Base-by-base conservation (phyloP, 2,113 vertebrate species). In the Phrynosoma platyrhinos region DNA sequence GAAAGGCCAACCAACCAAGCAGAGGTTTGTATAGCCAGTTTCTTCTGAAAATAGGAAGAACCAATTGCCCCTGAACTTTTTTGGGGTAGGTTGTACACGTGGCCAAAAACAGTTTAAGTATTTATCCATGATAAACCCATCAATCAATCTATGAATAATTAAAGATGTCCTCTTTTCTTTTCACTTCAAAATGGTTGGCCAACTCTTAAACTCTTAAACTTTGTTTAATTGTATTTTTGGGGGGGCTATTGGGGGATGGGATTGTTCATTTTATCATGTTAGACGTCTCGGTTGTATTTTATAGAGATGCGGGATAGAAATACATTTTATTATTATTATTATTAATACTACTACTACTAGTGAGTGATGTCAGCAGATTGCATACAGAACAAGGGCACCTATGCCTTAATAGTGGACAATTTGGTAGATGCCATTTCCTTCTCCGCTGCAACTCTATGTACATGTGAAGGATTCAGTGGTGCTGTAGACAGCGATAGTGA, bases 11-110 rank as follows among this genome's bases (percentile, higher is more conserved):
- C 20, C 47, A 80, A 32, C 71, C n/a, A n/a, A n/a, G n/a, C 68
- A 83, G 18, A 47, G 53, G 9, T 72, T 2, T 21, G 47, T 32
- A 74, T 12, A 74, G 53, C 3, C 21, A 74, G n/a, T 12, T 72
- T 83, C 68, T 74, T 71, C 69, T 74, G 82, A 53, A 71, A 83
- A 69, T 13, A 69, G 25, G 40, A 83, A 83, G 42, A 69, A 71
- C 30, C 30, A 83, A 7, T n/a, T 82, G 25, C 40, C 69, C 40
- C 30, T n/a, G 40, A 47, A 30, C 16, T n/a, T 71, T 66, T 71
- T 23, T 69, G 25, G 66, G 30, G 40, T 1, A 52, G 25, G 8
- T 32, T 81, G 47, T 71, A 71, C 47, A 25, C 13, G 40, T 9
- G 18, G 23, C 36, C 42, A 82, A 68, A 62, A 69, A 47, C 40